These are phyloP conservation scores for Melanogrammus aeglefinus DNA, from an alignment of 2,797 vertebrate species.

Conservation along the genomic window DNA sequence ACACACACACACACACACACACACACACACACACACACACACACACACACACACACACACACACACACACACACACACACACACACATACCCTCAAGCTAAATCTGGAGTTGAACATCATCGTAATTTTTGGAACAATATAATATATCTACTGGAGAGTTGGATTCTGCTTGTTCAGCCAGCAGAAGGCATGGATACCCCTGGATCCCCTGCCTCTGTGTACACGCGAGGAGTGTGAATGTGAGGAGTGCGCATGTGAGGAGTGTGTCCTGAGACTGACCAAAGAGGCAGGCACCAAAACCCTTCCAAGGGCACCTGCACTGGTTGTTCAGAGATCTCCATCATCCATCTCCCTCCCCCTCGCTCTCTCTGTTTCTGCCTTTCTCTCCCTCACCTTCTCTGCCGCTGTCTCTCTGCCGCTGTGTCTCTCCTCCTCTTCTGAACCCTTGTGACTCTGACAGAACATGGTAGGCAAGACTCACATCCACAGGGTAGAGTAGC, in stretches of 20 bases:
- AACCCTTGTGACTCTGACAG: background rate
- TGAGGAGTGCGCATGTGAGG: conserved; percentile 10
- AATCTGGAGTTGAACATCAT: too few species aligned
- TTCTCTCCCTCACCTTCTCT: background rate
- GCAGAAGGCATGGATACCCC: background rate
- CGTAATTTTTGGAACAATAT: background rate
- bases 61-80: background rate
- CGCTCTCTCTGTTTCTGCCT: background rate
- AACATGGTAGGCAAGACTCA: background rate
- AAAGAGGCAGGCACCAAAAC: background rate
- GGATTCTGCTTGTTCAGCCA: background rate
- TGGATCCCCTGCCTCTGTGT: background rate
- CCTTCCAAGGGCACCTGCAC: background rate
- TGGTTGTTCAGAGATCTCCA: background rate
- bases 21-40: too few species aligned
- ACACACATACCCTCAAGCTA: background rate
- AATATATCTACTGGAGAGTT: background rate
- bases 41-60: background rate
- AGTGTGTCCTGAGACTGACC: conserved; percentile 17
- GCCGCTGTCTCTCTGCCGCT: background rate
- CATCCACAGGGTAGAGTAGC: background rate
- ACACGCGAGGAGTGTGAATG: background rate
- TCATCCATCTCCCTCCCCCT: background rate
- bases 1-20: background rate
- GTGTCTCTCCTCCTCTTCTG: background rate